phyloP scores from a whole-genome alignment of 1,140 invertebrate genomes.

The Heliconius nattereri region DNA sequence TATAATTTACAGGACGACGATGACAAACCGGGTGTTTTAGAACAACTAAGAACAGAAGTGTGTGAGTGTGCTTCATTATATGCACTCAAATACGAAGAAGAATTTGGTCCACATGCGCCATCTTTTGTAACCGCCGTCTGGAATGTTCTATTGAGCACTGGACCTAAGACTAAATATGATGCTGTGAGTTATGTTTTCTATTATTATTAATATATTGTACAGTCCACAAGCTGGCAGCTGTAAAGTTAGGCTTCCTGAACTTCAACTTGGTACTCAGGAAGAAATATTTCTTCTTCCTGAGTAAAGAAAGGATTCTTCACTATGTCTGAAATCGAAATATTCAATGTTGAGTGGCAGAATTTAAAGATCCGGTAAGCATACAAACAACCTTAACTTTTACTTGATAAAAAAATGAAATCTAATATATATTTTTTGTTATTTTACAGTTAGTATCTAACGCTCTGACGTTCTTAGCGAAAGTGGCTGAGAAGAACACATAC shows the following conservation, averaged over 20 bases:
- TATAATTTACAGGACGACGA: slow-evolving; percentile 84
- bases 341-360: no score
- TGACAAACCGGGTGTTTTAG: slow-evolving; percentile 94
- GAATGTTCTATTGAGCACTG: slow-evolving; percentile 92
- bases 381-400: no score
- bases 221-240: no score
- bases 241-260: no score
- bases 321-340: no score
- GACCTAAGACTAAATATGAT: slow-evolving; percentile 95
- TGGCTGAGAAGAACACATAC: slow-evolving; percentile 94
- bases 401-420: no score
- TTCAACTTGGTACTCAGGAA: no score
- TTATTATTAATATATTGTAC: background rate
- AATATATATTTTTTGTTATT: background rate
- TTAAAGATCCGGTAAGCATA: no score
- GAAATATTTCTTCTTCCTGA: no score
- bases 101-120: slow-evolving; percentile 93
- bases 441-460: slow-evolving; percentile 96
- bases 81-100: slow-evolving; percentile 98
- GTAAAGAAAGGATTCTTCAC: no score
- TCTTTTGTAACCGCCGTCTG: slow-evolving; percentile 96
- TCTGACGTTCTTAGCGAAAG: slow-evolving; percentile 95
- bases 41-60: slow-evolving; percentile 96
- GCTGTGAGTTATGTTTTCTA: slow-evolving; percentile 82
- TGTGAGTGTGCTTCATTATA: slow-evolving; percentile 97